Percentiles rank a stretch among this genome's conserved stretches.
These are phyloP conservation scores for Sitta carolinensis DNA, from an alignment of 2,797 vertebrate species.

Conservation along the genomic window DNA sequence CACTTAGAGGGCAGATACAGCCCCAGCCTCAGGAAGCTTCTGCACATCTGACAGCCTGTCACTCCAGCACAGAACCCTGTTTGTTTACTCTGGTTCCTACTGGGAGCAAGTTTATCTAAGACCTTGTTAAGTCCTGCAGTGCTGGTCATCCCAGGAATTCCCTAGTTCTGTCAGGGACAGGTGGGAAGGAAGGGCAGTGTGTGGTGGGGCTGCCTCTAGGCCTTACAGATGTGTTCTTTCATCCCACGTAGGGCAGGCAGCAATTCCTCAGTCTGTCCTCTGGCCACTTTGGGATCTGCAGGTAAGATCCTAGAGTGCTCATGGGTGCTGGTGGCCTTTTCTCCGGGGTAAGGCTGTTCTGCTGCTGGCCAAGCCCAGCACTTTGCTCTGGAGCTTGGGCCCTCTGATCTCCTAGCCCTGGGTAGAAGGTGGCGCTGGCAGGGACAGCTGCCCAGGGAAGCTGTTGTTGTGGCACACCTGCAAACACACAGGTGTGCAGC, in stretches of 20 bases:
- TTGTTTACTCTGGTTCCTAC: not conserved
- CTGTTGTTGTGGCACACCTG: not conserved
- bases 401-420: not conserved
- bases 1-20: not conserved
- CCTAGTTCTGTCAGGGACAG: not conserved
- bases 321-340: not conserved
- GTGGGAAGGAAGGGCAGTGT: not conserved
- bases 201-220: not conserved
- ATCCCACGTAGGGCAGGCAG: not conserved
- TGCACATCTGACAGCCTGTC: not conserved
- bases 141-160: not conserved
- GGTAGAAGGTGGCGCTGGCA: not conserved
- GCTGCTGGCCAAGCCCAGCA: not conserved
- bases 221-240: not conserved
- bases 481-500: not conserved
- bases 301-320: not conserved
- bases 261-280: not conserved
- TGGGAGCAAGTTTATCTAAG: not conserved
- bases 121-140: not conserved
- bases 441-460: not conserved
- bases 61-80: not conserved
- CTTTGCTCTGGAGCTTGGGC: not conserved
- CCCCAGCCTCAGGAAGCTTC: not conserved
- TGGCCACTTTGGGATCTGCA: not conserved
- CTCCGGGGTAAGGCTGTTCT: not conserved